phyloP scores from a whole-genome alignment of 1,140 invertebrate genomes.

The Hydropsyche tenuis region DNA sequence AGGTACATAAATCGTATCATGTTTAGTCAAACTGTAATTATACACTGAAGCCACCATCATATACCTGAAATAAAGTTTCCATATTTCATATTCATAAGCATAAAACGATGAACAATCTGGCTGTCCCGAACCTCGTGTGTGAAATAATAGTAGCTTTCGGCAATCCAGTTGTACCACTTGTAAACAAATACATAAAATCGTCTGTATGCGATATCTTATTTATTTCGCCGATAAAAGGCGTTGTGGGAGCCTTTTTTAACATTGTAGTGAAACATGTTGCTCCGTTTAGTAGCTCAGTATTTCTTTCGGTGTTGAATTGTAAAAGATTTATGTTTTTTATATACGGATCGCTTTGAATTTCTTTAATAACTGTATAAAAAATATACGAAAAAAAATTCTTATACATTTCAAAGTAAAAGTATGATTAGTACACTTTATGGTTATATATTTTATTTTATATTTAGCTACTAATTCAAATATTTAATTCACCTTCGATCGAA shows the following conservation, averaged over 20 bases:
- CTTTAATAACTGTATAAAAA: conserved; percentile 60
- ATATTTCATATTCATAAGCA: neutral
- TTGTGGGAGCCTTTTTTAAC: conserved; percentile 52
- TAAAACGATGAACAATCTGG: neutral
- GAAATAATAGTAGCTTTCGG: conserved; percentile 93
- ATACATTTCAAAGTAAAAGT: neutral
- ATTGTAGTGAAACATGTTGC: conserved; percentile 61
- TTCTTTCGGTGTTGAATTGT: conserved; percentile 62
- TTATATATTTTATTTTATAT: neutral
- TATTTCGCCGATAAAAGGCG: conserved; percentile 42
- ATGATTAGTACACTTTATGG: neutral
- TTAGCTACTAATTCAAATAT: neutral
- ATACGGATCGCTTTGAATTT: conserved; percentile 60
- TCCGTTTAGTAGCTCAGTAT: conserved; percentile 56
- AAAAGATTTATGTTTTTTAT: conserved; percentile 64
- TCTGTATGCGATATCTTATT: conserved; percentile 61
- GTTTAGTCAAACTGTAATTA: neutral
- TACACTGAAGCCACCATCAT: neutral
- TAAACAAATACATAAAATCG: conserved; percentile 84
- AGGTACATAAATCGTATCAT: conserved; percentile 86
- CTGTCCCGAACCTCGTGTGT: conserved; percentile 77
- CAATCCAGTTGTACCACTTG: conserved; percentile 92
- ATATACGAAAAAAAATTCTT: neutral
- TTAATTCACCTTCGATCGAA: conserved; percentile 64
- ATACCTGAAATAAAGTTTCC: neutral